Conservation (phyloP, 2,113 vertebrate genomes). For the Cynoglossus semilaevis region DNA sequence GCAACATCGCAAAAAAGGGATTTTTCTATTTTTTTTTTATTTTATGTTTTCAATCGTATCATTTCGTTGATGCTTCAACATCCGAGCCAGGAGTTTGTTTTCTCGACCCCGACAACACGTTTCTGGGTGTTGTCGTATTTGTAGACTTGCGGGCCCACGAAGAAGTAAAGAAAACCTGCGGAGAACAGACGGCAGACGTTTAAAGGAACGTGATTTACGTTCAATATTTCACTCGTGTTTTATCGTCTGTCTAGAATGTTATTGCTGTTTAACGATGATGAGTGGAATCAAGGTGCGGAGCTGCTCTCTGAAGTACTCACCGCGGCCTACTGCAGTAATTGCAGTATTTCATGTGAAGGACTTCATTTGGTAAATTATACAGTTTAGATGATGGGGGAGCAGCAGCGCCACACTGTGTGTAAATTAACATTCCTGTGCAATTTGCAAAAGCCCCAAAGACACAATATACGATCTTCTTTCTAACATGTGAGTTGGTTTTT, state of each 20-base stretch:
- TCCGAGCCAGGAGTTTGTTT: constrained; percentile 75
- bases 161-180: constrained; percentile 75
- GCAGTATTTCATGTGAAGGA: constrained; percentile 8
- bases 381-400: constrained; percentile 29
- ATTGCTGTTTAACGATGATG: neutral
- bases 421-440: constrained; percentile 25
- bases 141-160: constrained; percentile 68
- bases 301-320: constrained; percentile 12
- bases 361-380: constrained; percentile 38
- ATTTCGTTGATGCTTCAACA: constrained; percentile 59
- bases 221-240: constrained; percentile 3
- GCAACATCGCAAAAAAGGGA: no score
- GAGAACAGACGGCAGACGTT: constrained; percentile 9
- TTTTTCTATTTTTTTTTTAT: no score
- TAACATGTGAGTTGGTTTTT: no score
- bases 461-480: neutral
- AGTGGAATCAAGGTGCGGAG: constrained; percentile 16
- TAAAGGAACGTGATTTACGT: constrained; percentile 3
- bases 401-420: constrained; percentile 2
- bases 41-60: no score
- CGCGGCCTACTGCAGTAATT: constrained; percentile 23
- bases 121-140: constrained; percentile 67
- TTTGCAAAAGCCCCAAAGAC: constrained; percentile 14
- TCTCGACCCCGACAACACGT: constrained; percentile 60
- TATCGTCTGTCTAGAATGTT: neutral